Evolutionary conservation across 2,797 vertebrate species (phyloP), one percentile per base, ranked within the genome.

Genomic region (Ctenopoma kingsleyae): DNA sequence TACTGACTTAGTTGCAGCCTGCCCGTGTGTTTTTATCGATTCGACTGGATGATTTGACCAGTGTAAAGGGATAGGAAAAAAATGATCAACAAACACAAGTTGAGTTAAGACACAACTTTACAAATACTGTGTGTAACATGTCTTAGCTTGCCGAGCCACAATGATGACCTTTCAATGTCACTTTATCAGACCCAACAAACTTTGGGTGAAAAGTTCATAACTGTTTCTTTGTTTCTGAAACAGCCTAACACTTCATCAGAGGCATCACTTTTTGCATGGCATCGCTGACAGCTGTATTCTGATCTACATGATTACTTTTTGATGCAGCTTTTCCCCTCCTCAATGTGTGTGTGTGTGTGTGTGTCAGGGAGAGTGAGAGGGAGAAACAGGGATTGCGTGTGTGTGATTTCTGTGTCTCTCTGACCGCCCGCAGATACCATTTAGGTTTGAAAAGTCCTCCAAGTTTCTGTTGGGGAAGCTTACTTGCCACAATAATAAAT

Each of bases 401-500:
- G 60, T 76, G 76, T 83, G 80, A 81, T 89, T 82, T 84, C 74
- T 74, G 71, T 76, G 75, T 71, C 81, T 85, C 83, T 81, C 81
- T 81, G 84, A 90, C 88, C 68, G 87, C 91, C 92, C 48, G 86
- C 89, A 91, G 92, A 92, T 82, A 91, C 86, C 91, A 94, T 91
- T 92, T 91, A 89, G 87, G 82, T 92, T 88, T 89, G 86, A 88
- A 89, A 90, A 93, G 91, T 92, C 89, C 89, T 92, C 83, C 82
- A 86, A 89, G 88, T 89, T 93, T 91, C 90, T 91, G 89, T 91
- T 92, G 90, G 90, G 90, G 87, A 91, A 93, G 91, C 92, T 90
- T 81, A 86, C 91, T 85, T 86, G 90, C 90, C 91, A 91, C 93
- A 92, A 93, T 93, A 94, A 93, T 94, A 93, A 92, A 94, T 94